phyloP scores from a whole-genome alignment of 2,797 vertebrate genomes.

The Podargus strigoides region DNA sequence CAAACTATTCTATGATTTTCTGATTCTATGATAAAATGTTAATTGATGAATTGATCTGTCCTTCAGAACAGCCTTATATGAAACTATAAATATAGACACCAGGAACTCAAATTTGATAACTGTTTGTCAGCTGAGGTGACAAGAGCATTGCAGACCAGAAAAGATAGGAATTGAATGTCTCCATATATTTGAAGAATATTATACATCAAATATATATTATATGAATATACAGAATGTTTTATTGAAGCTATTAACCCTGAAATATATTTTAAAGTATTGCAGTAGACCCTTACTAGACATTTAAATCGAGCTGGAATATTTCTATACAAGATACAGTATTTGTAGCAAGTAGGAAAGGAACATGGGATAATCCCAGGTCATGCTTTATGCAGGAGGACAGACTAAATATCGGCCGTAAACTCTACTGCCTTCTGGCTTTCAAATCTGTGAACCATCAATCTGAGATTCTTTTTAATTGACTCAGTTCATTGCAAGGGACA shows the following conservation, averaged over 20 bases:
- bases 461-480: not conserved
- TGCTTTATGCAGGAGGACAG: not conserved
- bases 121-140: not conserved
- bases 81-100: not conserved
- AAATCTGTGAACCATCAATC: not conserved
- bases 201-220: not conserved
- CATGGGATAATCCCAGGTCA: fast-evolving
- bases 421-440: not conserved
- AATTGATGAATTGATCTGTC: not conserved
- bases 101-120: not conserved
- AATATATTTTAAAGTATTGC: not conserved
- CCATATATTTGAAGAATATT: not conserved
- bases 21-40: not conserved
- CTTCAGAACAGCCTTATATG: not conserved
- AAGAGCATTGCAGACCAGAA: not conserved
- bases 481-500: not conserved
- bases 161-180: not conserved
- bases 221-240: not conserved
- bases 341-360: not conserved
- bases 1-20: not conserved
- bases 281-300: not conserved
- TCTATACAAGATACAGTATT: not conserved
- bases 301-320: not conserved
- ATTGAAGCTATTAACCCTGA: not conserved
- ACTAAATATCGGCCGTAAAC: not conserved